Evolutionary conservation across 2,797 vertebrate genomes (phyloP).

Genomic region (Sylvilagus floridanus): DNA sequence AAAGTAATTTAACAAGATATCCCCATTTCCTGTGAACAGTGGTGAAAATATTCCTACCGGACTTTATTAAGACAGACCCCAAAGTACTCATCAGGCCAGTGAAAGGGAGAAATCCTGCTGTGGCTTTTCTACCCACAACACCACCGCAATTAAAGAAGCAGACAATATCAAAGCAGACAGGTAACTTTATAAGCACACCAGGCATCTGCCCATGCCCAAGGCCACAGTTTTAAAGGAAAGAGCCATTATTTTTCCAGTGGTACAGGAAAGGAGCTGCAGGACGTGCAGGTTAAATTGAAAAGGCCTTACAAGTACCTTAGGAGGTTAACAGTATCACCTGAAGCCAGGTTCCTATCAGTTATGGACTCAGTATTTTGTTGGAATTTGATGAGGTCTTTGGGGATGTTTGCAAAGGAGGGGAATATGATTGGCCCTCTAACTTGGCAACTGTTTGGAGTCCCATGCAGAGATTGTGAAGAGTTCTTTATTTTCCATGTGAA

Average conservation of each 20-base stretch:
- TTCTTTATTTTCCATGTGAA: conserved; percentile 36
- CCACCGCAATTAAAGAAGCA: conserved; percentile 70
- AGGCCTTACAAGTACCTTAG: conserved; percentile 34
- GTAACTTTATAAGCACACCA: conserved; percentile 40
- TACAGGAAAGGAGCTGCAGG: conserved; percentile 62
- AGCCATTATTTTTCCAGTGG: conserved; percentile 67
- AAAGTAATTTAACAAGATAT: conserved; percentile 80
- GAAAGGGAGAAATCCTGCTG: conserved; percentile 69
- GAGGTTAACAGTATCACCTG: conserved; percentile 58
- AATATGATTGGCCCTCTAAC: not conserved
- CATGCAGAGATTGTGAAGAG: conserved; percentile 11
- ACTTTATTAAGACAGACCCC: conserved; percentile 80
- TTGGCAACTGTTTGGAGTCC: conserved; percentile 55
- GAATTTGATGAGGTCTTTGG: conserved; percentile 55
- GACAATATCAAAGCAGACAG: conserved; percentile 67
- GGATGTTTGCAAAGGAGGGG: conserved; percentile 16
- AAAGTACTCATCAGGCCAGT: conserved; percentile 72
- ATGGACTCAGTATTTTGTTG: conserved; percentile 53
- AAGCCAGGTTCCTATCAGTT: conserved; percentile 67
- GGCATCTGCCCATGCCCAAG: conserved; percentile 59
- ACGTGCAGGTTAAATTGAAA: conserved; percentile 63
- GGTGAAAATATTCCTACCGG: conserved; percentile 79
- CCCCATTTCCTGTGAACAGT: conserved; percentile 78
- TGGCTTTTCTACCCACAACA: conserved; percentile 46
- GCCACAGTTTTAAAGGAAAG: conserved; percentile 66